These are phyloP conservation scores for Cydia splendana DNA, from an alignment of 1,140 invertebrate genomes.

Conservation along the genomic window DNA sequence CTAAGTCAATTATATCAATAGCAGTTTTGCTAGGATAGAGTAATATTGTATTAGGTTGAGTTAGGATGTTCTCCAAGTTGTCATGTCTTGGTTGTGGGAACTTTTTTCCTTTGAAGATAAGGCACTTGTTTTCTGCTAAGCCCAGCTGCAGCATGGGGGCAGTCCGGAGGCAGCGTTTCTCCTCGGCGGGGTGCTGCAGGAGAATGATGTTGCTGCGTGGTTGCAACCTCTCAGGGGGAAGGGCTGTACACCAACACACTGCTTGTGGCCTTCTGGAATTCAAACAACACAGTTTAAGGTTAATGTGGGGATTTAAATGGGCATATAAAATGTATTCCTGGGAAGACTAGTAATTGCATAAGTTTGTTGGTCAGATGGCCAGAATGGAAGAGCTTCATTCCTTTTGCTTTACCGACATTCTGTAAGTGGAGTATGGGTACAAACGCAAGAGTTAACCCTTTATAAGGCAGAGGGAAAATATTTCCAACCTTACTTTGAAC, in stretches of 20 bases:
- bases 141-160: constrained; percentile 92
- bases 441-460: too few species aligned
- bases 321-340: constrained; percentile 22
- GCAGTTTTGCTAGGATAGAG: constrained; percentile 91
- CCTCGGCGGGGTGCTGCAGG: constrained; percentile 96
- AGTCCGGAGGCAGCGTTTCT: constrained; percentile 92
- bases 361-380: too few species aligned
- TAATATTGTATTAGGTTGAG: constrained; percentile 86
- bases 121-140: constrained; percentile 86
- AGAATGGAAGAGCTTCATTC: too few species aligned
- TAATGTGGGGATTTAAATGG: constrained; percentile 18
- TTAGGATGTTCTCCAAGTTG: constrained; percentile 84
- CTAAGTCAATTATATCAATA: constrained; percentile 81
- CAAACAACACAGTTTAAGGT: constrained; percentile 31
- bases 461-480: too few species aligned
- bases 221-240: constrained; percentile 85
- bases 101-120: constrained; percentile 90
- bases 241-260: constrained; percentile 93
- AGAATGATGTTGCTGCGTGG: constrained; percentile 88
- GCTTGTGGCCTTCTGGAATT: constrained; percentile 87
- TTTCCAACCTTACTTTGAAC: too few species aligned
- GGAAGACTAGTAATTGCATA: too few species aligned
- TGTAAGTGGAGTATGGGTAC: too few species aligned
- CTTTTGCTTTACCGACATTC: too few species aligned
- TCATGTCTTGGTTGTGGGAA: constrained; percentile 87